Conservation (phyloP, 2,797 vertebrate species). For the Amblyraja radiata region DNA sequence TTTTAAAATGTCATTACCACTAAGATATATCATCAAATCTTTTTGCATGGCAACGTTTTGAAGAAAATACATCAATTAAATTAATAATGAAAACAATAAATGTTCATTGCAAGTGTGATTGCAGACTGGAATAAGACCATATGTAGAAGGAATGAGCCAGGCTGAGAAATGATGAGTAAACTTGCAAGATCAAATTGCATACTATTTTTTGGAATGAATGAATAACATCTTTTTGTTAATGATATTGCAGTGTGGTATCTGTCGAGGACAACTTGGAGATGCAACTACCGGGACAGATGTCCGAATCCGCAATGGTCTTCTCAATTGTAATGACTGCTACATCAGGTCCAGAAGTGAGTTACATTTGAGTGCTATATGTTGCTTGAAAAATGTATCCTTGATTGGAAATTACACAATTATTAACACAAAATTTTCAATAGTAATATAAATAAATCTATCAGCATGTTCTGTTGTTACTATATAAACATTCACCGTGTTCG, state of each 20-base stretch:
- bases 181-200: neutral
- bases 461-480: too few species aligned
- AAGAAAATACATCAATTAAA: neutral
- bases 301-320: slow-evolving; percentile 87
- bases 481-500: too few species aligned
- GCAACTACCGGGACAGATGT: slow-evolving; percentile 88
- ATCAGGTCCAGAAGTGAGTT: slow-evolving; percentile 89
- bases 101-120: neutral
- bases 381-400: neutral
- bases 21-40: neutral
- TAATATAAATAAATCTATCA: too few species aligned
- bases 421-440: too few species aligned
- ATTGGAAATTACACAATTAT: neutral
- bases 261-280: slow-evolving; percentile 88
- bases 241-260: slow-evolving; percentile 78
- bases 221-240: slow-evolving; percentile 36
- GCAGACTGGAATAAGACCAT: neutral
- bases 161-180: neutral
- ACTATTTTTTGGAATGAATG: neutral
- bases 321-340: slow-evolving; percentile 95
- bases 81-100: neutral
- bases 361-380: neutral
- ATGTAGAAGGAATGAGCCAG: neutral
- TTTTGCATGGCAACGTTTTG: neutral
- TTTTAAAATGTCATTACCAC: neutral